Percentiles rank a stretch among this genome's conserved stretches.
phyloP scores from a whole-genome alignment of 1,140 invertebrate species.

The Copidosoma floridanum region DNA sequence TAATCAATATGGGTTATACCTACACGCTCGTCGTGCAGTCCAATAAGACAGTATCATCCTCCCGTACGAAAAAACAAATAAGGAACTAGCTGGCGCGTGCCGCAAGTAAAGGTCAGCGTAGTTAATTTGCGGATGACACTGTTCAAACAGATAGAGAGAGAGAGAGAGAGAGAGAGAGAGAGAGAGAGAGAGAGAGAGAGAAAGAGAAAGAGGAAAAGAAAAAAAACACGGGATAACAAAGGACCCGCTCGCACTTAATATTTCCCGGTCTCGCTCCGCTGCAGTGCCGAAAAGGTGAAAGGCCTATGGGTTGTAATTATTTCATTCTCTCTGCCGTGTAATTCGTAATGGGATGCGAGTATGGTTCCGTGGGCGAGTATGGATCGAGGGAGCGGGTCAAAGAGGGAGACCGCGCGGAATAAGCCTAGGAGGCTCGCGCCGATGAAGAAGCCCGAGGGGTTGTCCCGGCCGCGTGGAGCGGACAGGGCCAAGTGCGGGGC shows the following conservation, averaged over 20 bases:
- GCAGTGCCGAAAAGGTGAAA: slow-evolving; percentile 44
- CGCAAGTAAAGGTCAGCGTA: slow-evolving; percentile 14
- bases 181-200: not conserved
- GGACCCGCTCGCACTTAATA: too few relatives aligned
- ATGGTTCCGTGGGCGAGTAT: not conserved
- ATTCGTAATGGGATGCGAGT: slow-evolving; percentile 28
- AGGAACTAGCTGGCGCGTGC: not conserved
- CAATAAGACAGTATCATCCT: too few relatives aligned
- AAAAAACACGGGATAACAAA: too few relatives aligned
- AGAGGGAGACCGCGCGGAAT: slow-evolving; percentile 34
- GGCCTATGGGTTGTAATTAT: slow-evolving; percentile 44
- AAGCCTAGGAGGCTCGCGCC: slow-evolving; percentile 26
- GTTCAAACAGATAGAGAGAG: slow-evolving; percentile 46
- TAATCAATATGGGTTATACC: slow-evolving; percentile 1
- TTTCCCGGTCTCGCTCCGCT: too few relatives aligned
- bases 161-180: too few relatives aligned
- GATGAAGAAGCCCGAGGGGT: slow-evolving; percentile 35
- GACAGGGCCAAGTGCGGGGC: slow-evolving; percentile 49
- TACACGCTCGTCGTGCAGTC: not conserved
- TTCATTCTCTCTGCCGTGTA: slow-evolving; percentile 49
- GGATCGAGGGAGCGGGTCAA: slow-evolving; percentile 29
- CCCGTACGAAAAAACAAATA: not conserved
- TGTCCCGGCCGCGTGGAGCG: slow-evolving; percentile 47
- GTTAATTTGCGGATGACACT: slow-evolving; percentile 41
- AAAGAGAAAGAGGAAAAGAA: too few relatives aligned